Conservation (phyloP, 1,140 invertebrate species). For the Homarus americanus region DNA sequence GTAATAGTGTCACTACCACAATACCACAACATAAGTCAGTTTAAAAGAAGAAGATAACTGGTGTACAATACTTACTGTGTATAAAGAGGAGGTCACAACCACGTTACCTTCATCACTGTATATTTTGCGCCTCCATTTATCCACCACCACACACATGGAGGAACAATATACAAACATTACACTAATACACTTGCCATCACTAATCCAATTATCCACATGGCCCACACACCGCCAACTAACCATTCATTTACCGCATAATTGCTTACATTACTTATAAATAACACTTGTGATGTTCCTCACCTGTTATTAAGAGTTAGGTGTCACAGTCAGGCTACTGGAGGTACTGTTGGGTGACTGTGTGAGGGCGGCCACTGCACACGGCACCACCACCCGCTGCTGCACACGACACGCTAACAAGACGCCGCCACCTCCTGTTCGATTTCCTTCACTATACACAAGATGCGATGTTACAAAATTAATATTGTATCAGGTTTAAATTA, state of each 20-base stretch:
- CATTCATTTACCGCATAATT: not conserved
- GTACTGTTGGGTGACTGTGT: not conserved
- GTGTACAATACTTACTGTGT: too few relatives aligned
- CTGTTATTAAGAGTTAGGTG: not conserved
- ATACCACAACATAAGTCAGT: too few relatives aligned
- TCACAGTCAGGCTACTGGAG: not conserved
- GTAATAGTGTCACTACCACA: too few relatives aligned
- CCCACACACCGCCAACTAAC: not conserved
- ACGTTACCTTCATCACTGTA: not conserved
- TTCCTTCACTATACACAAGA: too few relatives aligned
- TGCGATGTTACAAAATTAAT: too few relatives aligned
- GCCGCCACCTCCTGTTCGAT: too few relatives aligned
- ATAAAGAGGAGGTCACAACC: not conserved
- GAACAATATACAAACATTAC: not conserved
- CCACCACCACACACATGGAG: not conserved
- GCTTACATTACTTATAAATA: not conserved
- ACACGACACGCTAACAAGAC: slow-evolving; percentile 16
- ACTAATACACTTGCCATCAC: not conserved
- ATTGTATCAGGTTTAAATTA: too few relatives aligned
- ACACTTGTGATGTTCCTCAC: not conserved
- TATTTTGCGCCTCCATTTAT: slow-evolving; percentile 33
- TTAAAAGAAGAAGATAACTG: too few relatives aligned
- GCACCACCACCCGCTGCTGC: not conserved
- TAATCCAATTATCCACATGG: not conserved
- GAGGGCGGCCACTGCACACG: not conserved